Conservation (phyloP, 2,113 vertebrate genomes). For the Varanus komodoensis region DNA sequence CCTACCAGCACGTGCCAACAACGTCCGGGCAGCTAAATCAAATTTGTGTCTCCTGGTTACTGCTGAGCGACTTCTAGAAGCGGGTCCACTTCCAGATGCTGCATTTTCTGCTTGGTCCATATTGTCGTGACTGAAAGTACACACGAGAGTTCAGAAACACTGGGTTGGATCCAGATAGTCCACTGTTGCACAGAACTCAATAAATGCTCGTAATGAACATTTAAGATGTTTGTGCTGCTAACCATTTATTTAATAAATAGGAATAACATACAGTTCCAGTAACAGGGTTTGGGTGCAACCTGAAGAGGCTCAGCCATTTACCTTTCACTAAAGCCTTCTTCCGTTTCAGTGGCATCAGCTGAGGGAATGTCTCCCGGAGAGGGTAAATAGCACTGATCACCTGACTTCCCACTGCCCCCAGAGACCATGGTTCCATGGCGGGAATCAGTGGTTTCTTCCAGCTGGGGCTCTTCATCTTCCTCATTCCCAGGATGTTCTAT, state of each 20-base stretch:
- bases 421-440: slow-evolving; percentile 77
- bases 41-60: slow-evolving; percentile 93
- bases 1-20: slow-evolving; percentile 95
- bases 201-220: too few species aligned
- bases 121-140: slow-evolving; percentile 85
- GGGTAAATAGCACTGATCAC: slow-evolving; percentile 85
- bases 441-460: slow-evolving; percentile 78
- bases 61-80: slow-evolving; percentile 85
- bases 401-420: slow-evolving; percentile 83
- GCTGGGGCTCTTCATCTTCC: slow-evolving; percentile 88
- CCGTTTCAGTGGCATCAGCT: slow-evolving; percentile 89
- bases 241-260: too few species aligned
- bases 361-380: slow-evolving; percentile 91
- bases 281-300: neutral
- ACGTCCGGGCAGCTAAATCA: slow-evolving; percentile 92
- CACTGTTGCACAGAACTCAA: too few species aligned
- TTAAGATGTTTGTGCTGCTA: too few species aligned
- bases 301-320: slow-evolving; percentile 50
- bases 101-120: slow-evolving; percentile 88
- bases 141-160: neutral
- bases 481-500: slow-evolving; percentile 93
- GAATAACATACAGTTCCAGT: neutral
- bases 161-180: too few species aligned
- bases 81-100: slow-evolving; percentile 83
- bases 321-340: slow-evolving; percentile 96